These are phyloP conservation scores for Rhyacophila brunnea DNA, from an alignment of 1,140 invertebrate species.

Conservation along the genomic window DNA sequence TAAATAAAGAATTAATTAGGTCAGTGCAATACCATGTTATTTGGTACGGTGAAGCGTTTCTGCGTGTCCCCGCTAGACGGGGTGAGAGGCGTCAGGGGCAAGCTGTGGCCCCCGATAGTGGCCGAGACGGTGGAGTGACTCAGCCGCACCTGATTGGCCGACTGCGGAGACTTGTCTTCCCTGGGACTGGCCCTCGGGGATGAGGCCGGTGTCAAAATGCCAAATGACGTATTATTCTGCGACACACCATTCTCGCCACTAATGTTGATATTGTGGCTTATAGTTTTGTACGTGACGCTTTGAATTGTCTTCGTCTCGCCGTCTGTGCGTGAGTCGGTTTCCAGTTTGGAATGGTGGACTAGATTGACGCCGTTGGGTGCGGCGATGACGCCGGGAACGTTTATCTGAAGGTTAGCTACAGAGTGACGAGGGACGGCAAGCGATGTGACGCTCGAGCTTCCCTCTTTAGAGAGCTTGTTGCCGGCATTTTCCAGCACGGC, in stretches of 20 bases:
- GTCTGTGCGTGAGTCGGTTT: not conserved
- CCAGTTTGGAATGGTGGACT: slow-evolving; percentile 14
- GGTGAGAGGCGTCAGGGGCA: slow-evolving; percentile 36
- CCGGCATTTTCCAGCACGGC: slow-evolving; percentile 24
- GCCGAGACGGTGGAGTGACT: slow-evolving; percentile 7
- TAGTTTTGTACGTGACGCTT: slow-evolving; percentile 11
- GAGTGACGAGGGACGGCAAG: slow-evolving; percentile 46
- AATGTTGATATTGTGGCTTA: slow-evolving; percentile 13
- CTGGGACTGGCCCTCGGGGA: slow-evolving; percentile 20
- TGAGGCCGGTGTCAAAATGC: slow-evolving; percentile 26
- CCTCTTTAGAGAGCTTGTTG: slow-evolving; percentile 39
- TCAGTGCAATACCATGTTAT: slow-evolving; percentile 19
- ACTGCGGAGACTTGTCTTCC: slow-evolving; percentile 5
- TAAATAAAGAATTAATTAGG: slow-evolving; percentile 9
- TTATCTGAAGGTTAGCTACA: slow-evolving; percentile 41
- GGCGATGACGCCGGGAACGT: slow-evolving; percentile 34
- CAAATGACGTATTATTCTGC: slow-evolving; percentile 6
- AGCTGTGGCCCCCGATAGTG: slow-evolving; percentile 11
- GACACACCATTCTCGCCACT: slow-evolving; percentile 4
- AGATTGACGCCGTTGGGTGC: slow-evolving; percentile 1
- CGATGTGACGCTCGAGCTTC: slow-evolving; percentile 36
- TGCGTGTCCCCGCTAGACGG: slow-evolving; percentile 30
- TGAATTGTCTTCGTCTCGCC: slow-evolving; percentile 13
- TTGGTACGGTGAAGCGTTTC: slow-evolving; percentile 24
- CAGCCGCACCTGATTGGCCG: not conserved